Base-by-base conservation (phyloP, 1,140 invertebrate species). In the Drosophila suzukii region DNA sequence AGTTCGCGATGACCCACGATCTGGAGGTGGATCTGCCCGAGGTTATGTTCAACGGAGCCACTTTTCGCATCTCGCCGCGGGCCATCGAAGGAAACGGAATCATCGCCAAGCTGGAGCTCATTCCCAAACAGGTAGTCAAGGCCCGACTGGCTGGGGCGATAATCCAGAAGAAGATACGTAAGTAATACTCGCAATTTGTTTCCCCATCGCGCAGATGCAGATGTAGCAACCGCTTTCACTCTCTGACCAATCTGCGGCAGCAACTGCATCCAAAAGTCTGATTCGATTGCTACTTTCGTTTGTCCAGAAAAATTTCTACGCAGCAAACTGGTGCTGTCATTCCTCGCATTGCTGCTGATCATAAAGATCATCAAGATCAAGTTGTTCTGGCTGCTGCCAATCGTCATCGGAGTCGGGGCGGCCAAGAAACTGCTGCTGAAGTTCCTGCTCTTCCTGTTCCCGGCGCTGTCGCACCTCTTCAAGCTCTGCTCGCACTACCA, bases 401-500 rank as follows among this genome's bases (percentile, higher is more conserved):
- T 96, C 43, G 88, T 96, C 4, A 93, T 96, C 60, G 96, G 96
- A 2, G 94, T 96, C 5, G 95, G 95, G 1, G 95, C 96, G 0
- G 96, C 96, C 2, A 97, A 97, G 92, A 97, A 97, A 89, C 92
- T 97, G 58, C 94, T 97, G 73, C 93, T 97, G 5, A 97, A 97
- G 81, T 93, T 97, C 34, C 89, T 97, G 17, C 93, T 97, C 2
- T 97, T 97, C 93, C 84, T 97, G 6, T 96, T 97, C 85, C 96
- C 96, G 0, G 96, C 96, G 0, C 92, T 97, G 43, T 95, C 96
- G 53, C 96, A 97, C 85, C 94, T 97, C 67, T 97, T 97, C 93
- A 97, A 97, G 88, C 93, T 97, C 1, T 97, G 96, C 91, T 96
- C 96, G 11, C 96, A 95, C 92, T 97, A 97, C 77, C 96, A 96